phyloP scores from a whole-genome alignment of 2,797 vertebrate genomes.

The Xyrichtys novacula region DNA sequence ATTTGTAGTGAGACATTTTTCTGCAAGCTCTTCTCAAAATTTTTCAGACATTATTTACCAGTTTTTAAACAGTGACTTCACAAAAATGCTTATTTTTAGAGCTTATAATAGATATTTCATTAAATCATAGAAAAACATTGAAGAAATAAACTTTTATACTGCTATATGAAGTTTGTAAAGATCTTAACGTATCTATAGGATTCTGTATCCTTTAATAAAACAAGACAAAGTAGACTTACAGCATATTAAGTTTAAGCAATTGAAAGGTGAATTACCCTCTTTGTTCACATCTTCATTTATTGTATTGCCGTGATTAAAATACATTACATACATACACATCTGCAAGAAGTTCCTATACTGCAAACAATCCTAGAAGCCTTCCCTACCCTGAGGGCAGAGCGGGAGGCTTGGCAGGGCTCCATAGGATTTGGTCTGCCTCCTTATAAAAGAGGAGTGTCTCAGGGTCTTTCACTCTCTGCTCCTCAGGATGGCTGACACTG shows the following conservation, averaged over 20 bases:
- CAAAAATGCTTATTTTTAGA: not conserved
- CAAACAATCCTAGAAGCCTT: conserved; percentile 45
- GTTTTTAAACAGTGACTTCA: not conserved
- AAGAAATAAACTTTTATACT: not conserved
- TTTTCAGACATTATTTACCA: no score
- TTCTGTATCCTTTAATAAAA: not conserved
- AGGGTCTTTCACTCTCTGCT: conserved; percentile 58
- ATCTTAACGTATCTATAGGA: not conserved
- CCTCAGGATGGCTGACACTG: conserved; percentile 61
- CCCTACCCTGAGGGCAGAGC: conserved; percentile 63
- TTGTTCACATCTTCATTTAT: not conserved
- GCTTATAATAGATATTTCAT: not conserved
- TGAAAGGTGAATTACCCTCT: conserved; percentile 12
- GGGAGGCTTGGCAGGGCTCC: conserved; percentile 57
- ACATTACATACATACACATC: conserved; percentile 34
- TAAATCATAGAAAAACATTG: not conserved
- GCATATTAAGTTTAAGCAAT: conserved; percentile 17
- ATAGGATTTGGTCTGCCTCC: conserved; percentile 68
- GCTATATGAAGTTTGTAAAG: not conserved
- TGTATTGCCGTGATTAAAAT: conserved; percentile 31
- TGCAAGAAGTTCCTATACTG: conserved; percentile 30
- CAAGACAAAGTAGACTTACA: conserved; percentile 21
- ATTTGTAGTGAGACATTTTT: not conserved
- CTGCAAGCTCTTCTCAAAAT: not conserved
- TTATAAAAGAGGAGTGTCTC: conserved; percentile 80